Evolutionary conservation across 2,888 invertebrate species (phyloP), one percentile per base, ranked within the genome.

Genomic region (Cetonia aurata): DNA sequence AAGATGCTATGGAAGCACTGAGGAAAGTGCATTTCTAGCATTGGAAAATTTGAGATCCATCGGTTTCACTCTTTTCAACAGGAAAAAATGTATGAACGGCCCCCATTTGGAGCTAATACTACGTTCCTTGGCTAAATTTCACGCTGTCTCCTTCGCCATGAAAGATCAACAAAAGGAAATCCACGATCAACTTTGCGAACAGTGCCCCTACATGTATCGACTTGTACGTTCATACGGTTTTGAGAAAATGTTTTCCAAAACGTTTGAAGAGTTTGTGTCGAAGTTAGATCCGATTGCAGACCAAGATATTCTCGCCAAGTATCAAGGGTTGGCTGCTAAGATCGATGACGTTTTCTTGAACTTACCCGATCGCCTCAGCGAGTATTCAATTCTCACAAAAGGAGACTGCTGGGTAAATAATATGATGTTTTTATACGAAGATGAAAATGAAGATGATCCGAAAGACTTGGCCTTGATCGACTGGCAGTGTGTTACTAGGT

Each of bases 71-170:
- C 17, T 77, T 37, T 72, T 71, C 42, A 68, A 76, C 55, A 67
- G 71, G 6, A 57, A 37, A 10, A 37, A 62, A 31, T 69, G 75
- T 9, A 71, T 80, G 72, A 73, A 78, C 57, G 72, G 73, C 8
- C 50, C 76, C 15, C 79, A 80, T 62, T 68, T 78, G 0, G 67
- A 69, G 10, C 37, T 79, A 8, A 79, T 80, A 17, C 67, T 82
- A 25, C 73, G 74, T 12, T 78, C 79, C 44, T 79, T 81, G 46
- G 83, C 78, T 0, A 79, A 78, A 60, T 78, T 80, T 19, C 83
- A 83, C 70, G 78, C 81, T 0, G 69, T 80, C 1, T 80, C 80
- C 0, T 77, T 78, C 33, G 81, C 79, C 0, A 65, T 82, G 57
- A 78, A 75, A 37, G 73, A 80, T 56, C 75, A 78, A 62, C 67